Evolutionary conservation across 1,140 invertebrate genomes (phyloP), one percentile per base, ranked within the genome.

Genomic region (Drosophila equinoxialis): DNA sequence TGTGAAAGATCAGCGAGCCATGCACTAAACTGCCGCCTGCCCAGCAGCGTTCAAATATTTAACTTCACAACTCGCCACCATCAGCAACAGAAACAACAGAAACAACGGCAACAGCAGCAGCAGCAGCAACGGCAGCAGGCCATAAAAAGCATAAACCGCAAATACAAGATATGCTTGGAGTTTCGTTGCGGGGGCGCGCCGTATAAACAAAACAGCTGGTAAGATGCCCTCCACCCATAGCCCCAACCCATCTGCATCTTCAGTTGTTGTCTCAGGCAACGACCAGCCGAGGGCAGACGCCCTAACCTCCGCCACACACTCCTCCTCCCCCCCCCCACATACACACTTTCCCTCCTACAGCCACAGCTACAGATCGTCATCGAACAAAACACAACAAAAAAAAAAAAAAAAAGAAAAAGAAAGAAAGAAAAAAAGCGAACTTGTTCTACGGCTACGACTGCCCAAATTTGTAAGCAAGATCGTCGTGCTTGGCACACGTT

Each of bases 1-100:
- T 71, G 54, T 30, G 55, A 45, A 68, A 77, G 71, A 69, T 70
- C 71, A 54, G 60, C 54, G 64, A 20, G 37, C 64, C 51, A 57
- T 66, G 54, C 64, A 62, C 54, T 51, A 59, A 69, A 73, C 66
- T 68, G 65, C 65, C 68, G 73, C 45, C 58, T 68, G 68, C 65
- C 68, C 71, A 62, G 81, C 63, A 66, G 68, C 65, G 77, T 65
- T 63, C 86, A 87, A 87, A 87, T 87, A 87, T 87, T 87, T 87
- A 80, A 87, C 68, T 86, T 86, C 79, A 87, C 83, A 86, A 86
- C 79, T 86, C 65, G 81, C 72, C 81, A 77, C 74, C 77, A 58
- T 75, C 77, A 60, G 74, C 65, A 71, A 74, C 71, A 84, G 8
- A 26, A 26, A 26, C 45, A 68, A 23, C 45, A 62, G 30, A 17